These are phyloP conservation scores for Calephelis perditalis DNA, from an alignment of 2,888 invertebrate species.

Conservation along the genomic window DNA sequence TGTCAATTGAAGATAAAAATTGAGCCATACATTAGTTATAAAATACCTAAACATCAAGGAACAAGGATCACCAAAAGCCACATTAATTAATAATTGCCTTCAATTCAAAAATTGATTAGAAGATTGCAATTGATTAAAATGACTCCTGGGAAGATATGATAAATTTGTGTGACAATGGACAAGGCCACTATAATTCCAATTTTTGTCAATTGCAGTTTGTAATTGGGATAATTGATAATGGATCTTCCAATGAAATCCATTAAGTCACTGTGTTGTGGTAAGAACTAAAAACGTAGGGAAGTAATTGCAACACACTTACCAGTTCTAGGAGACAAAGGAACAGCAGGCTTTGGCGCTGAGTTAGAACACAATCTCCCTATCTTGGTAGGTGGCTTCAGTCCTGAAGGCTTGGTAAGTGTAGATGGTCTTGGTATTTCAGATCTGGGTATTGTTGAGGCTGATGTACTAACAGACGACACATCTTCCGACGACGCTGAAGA, in stretches of 20 bases:
- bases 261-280: not conserved
- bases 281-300: not conserved
- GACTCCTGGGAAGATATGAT: slow-evolving; percentile 11
- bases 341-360: slow-evolving; percentile 81
- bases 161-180: slow-evolving; percentile 8
- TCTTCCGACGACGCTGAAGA: slow-evolving; percentile 56
- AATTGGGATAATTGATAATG: slow-evolving; percentile 14
- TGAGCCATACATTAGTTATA: not conserved
- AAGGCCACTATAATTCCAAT: slow-evolving; percentile 12
- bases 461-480: slow-evolving; percentile 50
- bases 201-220: slow-evolving; percentile 66
- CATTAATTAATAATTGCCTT: slow-evolving; percentile 33
- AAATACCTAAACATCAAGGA: not conserved
- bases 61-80: slow-evolving; percentile 34
- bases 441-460: slow-evolving; percentile 38
- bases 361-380: slow-evolving; percentile 82
- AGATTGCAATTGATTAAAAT: slow-evolving; percentile 22
- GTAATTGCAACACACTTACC: slow-evolving; percentile 50
- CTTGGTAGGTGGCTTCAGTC: slow-evolving; percentile 81
- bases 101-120: slow-evolving; percentile 26
- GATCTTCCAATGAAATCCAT: not conserved
- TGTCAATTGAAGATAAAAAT: too few species aligned
- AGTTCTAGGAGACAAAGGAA: slow-evolving; percentile 78
- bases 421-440: slow-evolving; percentile 52
- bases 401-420: slow-evolving; percentile 76